phyloP scores from a whole-genome alignment of 2,888 invertebrate genomes.

The Apantesis nais region DNA sequence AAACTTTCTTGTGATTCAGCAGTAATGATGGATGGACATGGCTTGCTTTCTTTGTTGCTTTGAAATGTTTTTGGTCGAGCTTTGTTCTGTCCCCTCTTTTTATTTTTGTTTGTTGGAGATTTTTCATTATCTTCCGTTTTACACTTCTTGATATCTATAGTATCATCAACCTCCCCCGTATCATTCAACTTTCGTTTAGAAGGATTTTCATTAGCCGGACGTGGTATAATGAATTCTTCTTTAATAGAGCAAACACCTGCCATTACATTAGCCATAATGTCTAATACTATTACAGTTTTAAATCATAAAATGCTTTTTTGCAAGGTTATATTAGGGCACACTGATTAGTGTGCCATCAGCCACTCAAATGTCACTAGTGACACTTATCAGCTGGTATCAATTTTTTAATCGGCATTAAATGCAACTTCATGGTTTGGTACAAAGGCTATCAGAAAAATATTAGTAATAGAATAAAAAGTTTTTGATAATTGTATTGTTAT shows the following conservation, averaged over 20 bases:
- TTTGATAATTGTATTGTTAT: neutral
- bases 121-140: constrained; percentile 52
- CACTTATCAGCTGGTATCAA: neutral
- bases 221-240: constrained; percentile 68
- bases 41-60: constrained; percentile 85
- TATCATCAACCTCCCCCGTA: constrained; percentile 35
- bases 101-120: constrained; percentile 53
- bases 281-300: neutral
- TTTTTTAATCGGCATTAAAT: neutral
- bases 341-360: neutral
- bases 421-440: neutral
- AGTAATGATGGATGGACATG: constrained; percentile 89
- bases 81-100: constrained; percentile 91
- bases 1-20: constrained; percentile 72
- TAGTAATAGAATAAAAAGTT: neutral
- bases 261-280: constrained; percentile 57
- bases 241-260: constrained; percentile 78
- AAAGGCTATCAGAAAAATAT: neutral
- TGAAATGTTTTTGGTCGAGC: constrained; percentile 90
- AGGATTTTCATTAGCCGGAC: constrained; percentile 49
- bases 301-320: neutral
- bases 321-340: neutral
- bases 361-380: neutral
- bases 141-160: constrained; percentile 56
- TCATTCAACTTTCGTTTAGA: constrained; percentile 67